Percentiles rank a stretch among this genome's conserved stretches.
phyloP scores from a whole-genome alignment of 1,140 invertebrate species.

The Nebria ingens region DNA sequence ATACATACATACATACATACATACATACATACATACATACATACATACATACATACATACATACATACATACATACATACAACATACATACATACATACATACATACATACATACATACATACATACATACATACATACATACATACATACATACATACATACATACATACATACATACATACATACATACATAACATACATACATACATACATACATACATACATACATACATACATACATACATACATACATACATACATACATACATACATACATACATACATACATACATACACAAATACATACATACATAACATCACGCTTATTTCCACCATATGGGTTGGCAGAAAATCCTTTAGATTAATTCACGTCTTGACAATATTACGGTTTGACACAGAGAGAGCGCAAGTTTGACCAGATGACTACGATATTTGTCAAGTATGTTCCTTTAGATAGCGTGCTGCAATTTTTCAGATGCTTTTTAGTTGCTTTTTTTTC shows the following conservation, averaged over 20 bases:
- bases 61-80: background rate
- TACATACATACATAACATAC: background rate
- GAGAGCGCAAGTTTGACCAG: too few species aligned
- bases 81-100: background rate
- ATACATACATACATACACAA: background rate
- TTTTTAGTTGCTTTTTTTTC: too few species aligned
- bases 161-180: background rate
- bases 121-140: background rate
- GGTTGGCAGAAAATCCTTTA: too few species aligned
- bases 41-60: background rate
- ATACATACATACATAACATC: background rate
- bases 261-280: background rate
- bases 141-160: background rate
- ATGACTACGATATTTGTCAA: too few species aligned
- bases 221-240: background rate
- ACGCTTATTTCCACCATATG: too few species aligned
- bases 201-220: background rate
- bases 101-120: constrained; percentile 1
- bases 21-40: background rate
- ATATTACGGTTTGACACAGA: too few species aligned
- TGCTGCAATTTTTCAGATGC: too few species aligned
- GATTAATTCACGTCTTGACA: too few species aligned
- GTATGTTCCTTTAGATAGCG: too few species aligned
- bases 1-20: background rate
- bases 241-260: background rate